Evolutionary conservation across 2,113 vertebrate genomes (phyloP).

Genomic region (Bubo bubo): DNA sequence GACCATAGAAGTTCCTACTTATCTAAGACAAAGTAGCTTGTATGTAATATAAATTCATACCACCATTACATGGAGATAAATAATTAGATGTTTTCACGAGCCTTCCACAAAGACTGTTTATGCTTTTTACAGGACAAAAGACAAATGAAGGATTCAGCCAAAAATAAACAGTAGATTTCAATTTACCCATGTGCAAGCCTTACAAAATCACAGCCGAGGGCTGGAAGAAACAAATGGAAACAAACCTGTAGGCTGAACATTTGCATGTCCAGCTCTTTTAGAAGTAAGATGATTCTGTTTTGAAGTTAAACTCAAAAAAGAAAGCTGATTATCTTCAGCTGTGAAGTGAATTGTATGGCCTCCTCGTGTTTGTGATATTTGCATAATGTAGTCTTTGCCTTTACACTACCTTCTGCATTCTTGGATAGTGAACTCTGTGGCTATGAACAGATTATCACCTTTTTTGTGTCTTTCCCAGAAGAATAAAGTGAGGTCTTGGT

Average conservation of each 20-base stretch:
- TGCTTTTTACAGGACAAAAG: neutral
- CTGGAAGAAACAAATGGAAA: neutral
- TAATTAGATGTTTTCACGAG: neutral
- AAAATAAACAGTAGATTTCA: neutral
- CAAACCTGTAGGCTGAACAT: neutral
- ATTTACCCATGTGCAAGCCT: neutral
- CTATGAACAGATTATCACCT: slow-evolving; percentile 47
- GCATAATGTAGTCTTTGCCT: neutral
- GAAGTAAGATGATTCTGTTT: neutral
- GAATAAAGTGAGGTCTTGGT: neutral
- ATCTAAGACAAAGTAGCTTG: neutral
- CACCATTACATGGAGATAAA: neutral
- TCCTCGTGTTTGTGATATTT: neutral
- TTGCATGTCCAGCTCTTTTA: neutral
- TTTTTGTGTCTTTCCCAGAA: slow-evolving; percentile 30
- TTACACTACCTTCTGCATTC: neutral
- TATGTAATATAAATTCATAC: neutral
- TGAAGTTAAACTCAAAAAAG: neutral
- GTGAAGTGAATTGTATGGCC: neutral
- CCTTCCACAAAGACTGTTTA: neutral
- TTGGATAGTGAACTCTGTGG: neutral
- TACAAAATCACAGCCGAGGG: neutral
- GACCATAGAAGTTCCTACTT: neutral
- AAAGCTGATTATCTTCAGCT: neutral
- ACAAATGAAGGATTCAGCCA: neutral